phyloP scores from a whole-genome alignment of 2,888 invertebrate genomes.

The Caenorhabditis sp. region DNA sequence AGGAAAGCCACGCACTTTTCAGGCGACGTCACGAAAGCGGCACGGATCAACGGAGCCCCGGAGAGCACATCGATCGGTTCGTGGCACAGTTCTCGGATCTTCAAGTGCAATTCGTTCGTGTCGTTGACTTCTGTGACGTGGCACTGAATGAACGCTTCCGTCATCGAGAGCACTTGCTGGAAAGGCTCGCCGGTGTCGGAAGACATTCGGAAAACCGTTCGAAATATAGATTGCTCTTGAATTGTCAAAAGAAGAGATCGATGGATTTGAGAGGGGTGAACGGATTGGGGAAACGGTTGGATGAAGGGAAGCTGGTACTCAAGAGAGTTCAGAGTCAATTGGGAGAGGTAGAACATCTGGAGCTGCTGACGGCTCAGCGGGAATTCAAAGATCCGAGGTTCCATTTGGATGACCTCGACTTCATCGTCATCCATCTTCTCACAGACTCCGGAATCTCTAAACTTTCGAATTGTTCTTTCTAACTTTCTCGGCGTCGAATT shows the following conservation, averaged over 20 bases:
- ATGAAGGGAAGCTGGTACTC: constrained; percentile 59
- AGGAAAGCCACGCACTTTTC: constrained; percentile 40
- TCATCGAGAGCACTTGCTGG: constrained; percentile 59
- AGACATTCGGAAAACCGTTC: constrained; percentile 28
- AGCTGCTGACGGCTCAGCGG: constrained; percentile 54
- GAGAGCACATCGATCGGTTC: constrained; percentile 28
- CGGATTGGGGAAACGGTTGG: constrained; percentile 32
- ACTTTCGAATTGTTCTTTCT: constrained; percentile 7
- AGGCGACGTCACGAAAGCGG: constrained; percentile 13
- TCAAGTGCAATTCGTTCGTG: not conserved
- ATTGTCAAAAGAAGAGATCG: constrained; percentile 30
- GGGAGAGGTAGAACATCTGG: constrained; percentile 59
- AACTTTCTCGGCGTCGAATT: constrained; percentile 54
- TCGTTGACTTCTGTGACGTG: not conserved
- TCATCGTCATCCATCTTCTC: not conserved
- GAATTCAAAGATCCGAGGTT: not conserved
- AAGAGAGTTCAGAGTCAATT: constrained; percentile 16
- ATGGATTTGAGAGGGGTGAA: constrained; percentile 24
- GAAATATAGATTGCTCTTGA: constrained; percentile 49
- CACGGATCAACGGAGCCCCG: constrained; percentile 10
- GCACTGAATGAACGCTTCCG: constrained; percentile 45
- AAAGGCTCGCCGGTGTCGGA: constrained; percentile 17
- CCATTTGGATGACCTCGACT: not conserved
- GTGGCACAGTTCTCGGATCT: constrained; percentile 25
- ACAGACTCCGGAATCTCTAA: not conserved